These are phyloP conservation scores for Sebastolobus alascanus DNA, from an alignment of 2,797 vertebrate genomes.

Conservation along the genomic window DNA sequence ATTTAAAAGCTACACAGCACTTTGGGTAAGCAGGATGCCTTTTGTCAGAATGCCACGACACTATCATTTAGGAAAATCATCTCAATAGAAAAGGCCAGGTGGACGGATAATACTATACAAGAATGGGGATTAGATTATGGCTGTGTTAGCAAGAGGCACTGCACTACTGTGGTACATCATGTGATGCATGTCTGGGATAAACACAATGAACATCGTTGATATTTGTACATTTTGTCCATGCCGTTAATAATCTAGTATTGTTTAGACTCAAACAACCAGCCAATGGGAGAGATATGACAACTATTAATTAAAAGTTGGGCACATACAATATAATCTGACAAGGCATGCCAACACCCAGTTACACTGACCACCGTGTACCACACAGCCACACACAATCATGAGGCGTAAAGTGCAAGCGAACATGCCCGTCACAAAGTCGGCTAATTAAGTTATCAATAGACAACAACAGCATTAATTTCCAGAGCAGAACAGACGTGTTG, in stretches of 20 bases:
- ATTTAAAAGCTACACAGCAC: constrained; percentile 41
- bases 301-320: constrained; percentile 71
- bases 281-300: constrained; percentile 65
- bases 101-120: constrained; percentile 12
- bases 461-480: constrained; percentile 66
- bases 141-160: constrained; percentile 49
- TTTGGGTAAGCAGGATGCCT: constrained; percentile 36
- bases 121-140: constrained; percentile 37
- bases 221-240: constrained; percentile 71
- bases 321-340: constrained; percentile 71
- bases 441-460: constrained; percentile 72
- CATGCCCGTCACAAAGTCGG: constrained; percentile 71
- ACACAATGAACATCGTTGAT: constrained; percentile 50
- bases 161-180: constrained; percentile 29
- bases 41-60: constrained; percentile 39
- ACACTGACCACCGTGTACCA: constrained; percentile 75
- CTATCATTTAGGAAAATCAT: constrained; percentile 28
- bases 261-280: constrained; percentile 67
- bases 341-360: constrained; percentile 73
- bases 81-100: constrained; percentile 35
- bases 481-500: constrained; percentile 72
- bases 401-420: constrained; percentile 72
- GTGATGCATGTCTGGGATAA: constrained; percentile 36
- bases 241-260: constrained; percentile 72
- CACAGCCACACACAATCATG: constrained; percentile 73